phyloP scores from a whole-genome alignment of 2,113 vertebrate genomes.

The Zosterops hypoxanthus region DNA sequence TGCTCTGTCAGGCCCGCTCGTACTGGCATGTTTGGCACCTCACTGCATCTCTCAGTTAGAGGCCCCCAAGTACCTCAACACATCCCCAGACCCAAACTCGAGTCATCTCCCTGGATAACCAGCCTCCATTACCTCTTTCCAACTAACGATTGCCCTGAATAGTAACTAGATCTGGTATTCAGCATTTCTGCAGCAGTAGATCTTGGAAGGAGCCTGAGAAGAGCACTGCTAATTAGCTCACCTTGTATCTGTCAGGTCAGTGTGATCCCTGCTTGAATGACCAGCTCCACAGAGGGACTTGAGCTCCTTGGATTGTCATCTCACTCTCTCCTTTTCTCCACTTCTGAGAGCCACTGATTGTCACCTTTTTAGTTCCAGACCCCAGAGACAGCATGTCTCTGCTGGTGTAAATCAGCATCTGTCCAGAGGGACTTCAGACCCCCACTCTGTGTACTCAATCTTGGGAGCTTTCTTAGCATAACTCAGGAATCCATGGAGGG shows the following conservation, averaged over 20 bases:
- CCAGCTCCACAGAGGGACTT: not conserved
- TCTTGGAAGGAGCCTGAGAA: not conserved
- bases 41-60: not conserved
- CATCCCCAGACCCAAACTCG: not conserved
- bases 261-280: not conserved
- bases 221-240: slow-evolving; percentile 13
- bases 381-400: not conserved
- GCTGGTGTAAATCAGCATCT: not conserved
- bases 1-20: not conserved
- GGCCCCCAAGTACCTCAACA: not conserved
- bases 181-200: not conserved
- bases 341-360: not conserved
- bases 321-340: not conserved
- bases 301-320: not conserved
- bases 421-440: not conserved
- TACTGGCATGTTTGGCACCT: not conserved
- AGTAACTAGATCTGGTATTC: not conserved
- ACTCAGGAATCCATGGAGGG: not conserved
- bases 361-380: not conserved
- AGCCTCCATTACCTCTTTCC: not conserved
- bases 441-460: not conserved
- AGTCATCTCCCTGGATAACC: not conserved
- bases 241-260: not conserved
- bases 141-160: not conserved
- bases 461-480: not conserved